phyloP scores from a whole-genome alignment of 2,797 vertebrate species.

The Poecilia gillii region DNA sequence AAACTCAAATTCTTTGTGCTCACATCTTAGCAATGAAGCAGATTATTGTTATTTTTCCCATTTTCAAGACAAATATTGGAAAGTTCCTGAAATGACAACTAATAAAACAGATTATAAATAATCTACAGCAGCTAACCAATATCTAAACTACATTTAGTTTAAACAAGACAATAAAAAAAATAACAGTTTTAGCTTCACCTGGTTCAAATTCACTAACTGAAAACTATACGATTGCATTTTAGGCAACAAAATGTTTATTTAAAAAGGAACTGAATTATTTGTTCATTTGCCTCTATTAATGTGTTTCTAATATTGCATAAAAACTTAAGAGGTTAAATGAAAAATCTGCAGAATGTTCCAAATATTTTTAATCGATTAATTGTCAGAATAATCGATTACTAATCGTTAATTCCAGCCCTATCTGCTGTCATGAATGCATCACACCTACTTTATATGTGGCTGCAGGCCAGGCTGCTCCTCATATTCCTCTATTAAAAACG shows the following conservation, averaged over 20 bases:
- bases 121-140: background rate
- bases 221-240: no score
- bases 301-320: no score
- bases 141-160: background rate
- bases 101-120: background rate
- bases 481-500: constrained; percentile 96
- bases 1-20: background rate
- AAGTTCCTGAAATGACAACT: background rate
- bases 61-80: background rate
- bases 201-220: no score
- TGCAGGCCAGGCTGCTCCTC: constrained; percentile 97
- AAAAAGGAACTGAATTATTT: no score
- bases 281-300: no score
- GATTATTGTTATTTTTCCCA: background rate
- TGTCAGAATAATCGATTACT: no score
- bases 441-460: constrained; percentile 93
- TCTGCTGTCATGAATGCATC: background rate
- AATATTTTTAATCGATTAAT: no score
- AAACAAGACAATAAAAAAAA: background rate
- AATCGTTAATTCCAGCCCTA: no score
- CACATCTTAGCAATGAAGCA: no score
- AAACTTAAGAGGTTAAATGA: no score
- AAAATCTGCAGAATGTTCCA: no score
- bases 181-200: background rate
- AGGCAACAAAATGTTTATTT: no score